Evolutionary conservation across 2,113 vertebrate species (phyloP).

Genomic region (Rallus limicola): DNA sequence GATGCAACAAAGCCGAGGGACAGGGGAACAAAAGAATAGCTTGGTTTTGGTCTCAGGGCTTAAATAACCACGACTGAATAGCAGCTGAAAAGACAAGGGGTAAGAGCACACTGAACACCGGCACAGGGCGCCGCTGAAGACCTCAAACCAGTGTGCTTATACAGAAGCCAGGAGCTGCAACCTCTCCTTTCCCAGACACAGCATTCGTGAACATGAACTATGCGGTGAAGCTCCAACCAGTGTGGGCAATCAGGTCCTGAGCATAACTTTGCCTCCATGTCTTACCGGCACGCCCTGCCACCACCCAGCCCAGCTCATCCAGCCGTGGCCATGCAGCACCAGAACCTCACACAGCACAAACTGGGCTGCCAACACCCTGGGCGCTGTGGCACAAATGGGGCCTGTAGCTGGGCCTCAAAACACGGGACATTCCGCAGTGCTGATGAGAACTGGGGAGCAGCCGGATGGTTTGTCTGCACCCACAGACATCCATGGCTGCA

Average conservation of each 20-base stretch:
- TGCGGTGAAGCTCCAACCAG: rapidly evolving
- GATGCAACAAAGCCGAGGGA: background rate
- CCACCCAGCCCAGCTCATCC: rapidly evolving
- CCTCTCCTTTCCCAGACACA: background rate
- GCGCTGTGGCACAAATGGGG: rapidly evolving
- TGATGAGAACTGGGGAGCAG: background rate
- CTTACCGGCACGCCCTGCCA: rapidly evolving
- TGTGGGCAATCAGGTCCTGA: background rate
- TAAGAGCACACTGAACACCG: rapidly evolving
- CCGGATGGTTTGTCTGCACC: rapidly evolving
- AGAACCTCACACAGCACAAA: background rate
- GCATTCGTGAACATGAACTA: rapidly evolving
- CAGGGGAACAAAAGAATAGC: background rate
- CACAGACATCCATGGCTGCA: rapidly evolving
- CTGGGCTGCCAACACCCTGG: background rate
- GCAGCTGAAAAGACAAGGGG: background rate
- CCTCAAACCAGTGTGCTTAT: background rate
- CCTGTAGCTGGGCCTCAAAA: background rate
- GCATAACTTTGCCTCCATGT: background rate
- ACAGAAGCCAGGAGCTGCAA: background rate
- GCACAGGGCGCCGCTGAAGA: background rate
- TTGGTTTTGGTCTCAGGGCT: background rate
- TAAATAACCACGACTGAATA: background rate
- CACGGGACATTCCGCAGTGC: rapidly evolving
- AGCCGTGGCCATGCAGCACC: background rate